Conservation (phyloP, 2,888 invertebrate species). For the Petrophora chlorosata region DNA sequence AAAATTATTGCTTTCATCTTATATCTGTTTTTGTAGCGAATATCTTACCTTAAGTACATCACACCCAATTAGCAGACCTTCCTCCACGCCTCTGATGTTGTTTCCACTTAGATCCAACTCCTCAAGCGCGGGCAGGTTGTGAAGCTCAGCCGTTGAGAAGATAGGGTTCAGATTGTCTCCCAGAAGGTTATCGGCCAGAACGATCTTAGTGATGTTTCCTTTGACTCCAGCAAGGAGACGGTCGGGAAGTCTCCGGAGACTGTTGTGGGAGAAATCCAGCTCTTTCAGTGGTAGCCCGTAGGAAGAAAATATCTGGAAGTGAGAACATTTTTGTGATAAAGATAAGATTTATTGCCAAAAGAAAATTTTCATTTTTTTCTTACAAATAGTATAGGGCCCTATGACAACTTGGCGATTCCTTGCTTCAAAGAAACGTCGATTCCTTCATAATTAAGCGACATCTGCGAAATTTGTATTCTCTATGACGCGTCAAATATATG, state of each 20-base stretch:
- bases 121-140: slow-evolving; percentile 88
- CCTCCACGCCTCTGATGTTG: slow-evolving; percentile 91
- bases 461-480: too few relatives aligned
- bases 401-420: too few relatives aligned
- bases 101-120: slow-evolving; percentile 92
- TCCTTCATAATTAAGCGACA: too few relatives aligned
- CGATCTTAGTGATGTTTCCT: slow-evolving; percentile 87
- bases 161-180: slow-evolving; percentile 96
- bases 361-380: too few relatives aligned
- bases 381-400: too few relatives aligned
- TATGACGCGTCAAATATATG: too few relatives aligned
- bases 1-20: too few relatives aligned
- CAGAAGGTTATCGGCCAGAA: slow-evolving; percentile 91
- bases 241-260: slow-evolving; percentile 90
- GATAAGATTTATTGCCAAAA: background rate
- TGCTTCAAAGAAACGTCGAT: too few relatives aligned
- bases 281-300: slow-evolving; percentile 88
- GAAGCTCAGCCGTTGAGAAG: slow-evolving; percentile 93
- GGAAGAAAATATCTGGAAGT: slow-evolving; percentile 86
- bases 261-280: slow-evolving; percentile 93
- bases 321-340: background rate
- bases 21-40: background rate
- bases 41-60: slow-evolving; percentile 86
- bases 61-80: slow-evolving; percentile 93
- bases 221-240: slow-evolving; percentile 87